Evolutionary conservation across 2,888 invertebrate genomes (phyloP).

Genomic region (Tanytarsus gracilentus): DNA sequence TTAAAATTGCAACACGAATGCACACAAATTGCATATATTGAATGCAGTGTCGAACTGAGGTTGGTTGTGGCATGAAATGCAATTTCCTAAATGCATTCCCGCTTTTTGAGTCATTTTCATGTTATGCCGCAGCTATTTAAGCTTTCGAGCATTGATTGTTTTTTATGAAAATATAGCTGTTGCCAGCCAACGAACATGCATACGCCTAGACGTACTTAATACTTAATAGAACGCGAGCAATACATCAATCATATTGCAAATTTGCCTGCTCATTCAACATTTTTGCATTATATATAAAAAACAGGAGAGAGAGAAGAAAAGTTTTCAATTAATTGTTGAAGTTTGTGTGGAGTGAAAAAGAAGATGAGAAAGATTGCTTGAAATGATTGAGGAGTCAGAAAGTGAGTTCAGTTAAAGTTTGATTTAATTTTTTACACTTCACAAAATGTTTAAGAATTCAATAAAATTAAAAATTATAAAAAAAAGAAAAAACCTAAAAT

Average conservation of each 20-base stretch:
- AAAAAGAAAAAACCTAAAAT: no score
- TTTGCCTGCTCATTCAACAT: constrained; percentile 22
- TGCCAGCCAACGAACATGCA: not conserved
- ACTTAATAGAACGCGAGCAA: constrained; percentile 19
- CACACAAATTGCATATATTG: not conserved
- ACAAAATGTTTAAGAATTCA: no score
- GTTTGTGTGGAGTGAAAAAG: not conserved
- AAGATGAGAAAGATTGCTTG: no score
- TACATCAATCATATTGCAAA: constrained; percentile 26
- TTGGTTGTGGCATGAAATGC: no score
- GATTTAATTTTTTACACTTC: no score
- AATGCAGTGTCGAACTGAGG: no score
- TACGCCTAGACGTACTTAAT: not conserved
- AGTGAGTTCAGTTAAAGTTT: no score
- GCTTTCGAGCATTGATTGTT: constrained; percentile 5
- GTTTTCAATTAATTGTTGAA: not conserved
- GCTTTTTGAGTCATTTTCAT: not conserved
- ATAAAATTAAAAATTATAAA: no score
- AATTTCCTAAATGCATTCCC: no score
- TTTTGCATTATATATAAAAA: constrained; percentile 6
- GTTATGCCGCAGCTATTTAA: constrained; percentile 1
- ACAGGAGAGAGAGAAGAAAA: no score
- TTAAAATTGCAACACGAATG: not conserved
- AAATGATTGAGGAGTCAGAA: no score
- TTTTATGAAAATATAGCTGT: not conserved